Percentiles rank a stretch among this genome's conserved stretches.
phyloP scores from a whole-genome alignment of 2,113 vertebrate species.

The Sitta europaea region DNA sequence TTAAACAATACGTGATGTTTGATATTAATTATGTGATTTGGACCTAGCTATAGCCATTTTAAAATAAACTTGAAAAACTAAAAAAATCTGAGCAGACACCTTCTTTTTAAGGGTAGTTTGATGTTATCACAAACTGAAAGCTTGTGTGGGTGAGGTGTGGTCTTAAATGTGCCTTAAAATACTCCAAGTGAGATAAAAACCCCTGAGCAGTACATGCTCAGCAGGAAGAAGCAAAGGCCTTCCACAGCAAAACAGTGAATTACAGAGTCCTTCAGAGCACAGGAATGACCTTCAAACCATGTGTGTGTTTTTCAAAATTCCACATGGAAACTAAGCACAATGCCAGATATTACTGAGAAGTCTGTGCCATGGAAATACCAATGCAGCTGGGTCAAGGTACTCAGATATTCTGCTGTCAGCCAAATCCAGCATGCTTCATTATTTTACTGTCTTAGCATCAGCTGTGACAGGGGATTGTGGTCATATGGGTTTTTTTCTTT shows the following conservation, averaged over 20 bases:
- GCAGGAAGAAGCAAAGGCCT: background rate
- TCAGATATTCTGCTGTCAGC: background rate
- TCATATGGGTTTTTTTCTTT: background rate
- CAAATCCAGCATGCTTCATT: background rate
- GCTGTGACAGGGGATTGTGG: background rate
- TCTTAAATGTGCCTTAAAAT: background rate
- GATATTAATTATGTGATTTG: background rate
- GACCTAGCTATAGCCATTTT: background rate
- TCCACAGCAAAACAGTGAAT: background rate
- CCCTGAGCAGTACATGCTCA: background rate
- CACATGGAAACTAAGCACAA: background rate
- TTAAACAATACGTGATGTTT: background rate
- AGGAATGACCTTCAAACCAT: background rate
- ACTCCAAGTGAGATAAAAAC: background rate
- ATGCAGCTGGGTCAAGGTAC: background rate
- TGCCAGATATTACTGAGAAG: background rate
- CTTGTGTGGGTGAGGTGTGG: background rate
- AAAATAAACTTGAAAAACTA: background rate
- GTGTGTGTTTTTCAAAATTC: background rate
- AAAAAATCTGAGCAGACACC: background rate
- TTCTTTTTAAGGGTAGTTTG: background rate
- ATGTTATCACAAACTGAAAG: background rate
- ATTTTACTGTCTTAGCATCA: background rate
- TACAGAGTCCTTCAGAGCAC: background rate
- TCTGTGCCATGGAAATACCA: accelerated